These are phyloP conservation scores for Chrysopa pallens DNA, from an alignment of 1,140 invertebrate species.

Conservation along the genomic window DNA sequence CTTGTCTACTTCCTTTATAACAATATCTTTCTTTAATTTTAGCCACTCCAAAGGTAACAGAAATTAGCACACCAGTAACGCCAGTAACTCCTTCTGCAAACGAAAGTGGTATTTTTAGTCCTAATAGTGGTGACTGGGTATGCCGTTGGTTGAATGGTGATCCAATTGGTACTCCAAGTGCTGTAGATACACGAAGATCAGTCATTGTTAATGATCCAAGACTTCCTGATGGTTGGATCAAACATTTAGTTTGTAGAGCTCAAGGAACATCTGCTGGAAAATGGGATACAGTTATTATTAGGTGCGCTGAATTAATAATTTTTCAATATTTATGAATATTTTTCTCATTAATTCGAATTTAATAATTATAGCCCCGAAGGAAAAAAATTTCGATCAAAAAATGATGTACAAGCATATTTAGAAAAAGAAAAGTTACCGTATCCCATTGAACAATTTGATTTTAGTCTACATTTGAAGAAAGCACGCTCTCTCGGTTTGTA, in stretches of 20 bases:
- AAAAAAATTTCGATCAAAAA: constrained; percentile 36
- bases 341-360: constrained; percentile 2
- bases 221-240: constrained; percentile 52
- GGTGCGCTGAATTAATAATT: constrained; percentile 24
- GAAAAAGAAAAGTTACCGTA: constrained; percentile 27
- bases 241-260: constrained; percentile 50
- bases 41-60: constrained; percentile 5
- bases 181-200: constrained; percentile 30
- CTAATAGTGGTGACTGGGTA: constrained; percentile 28
- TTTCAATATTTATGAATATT: neutral
- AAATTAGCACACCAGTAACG: constrained; percentile 9
- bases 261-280: constrained; percentile 50
- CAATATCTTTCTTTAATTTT: neutral
- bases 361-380: constrained; percentile 32
- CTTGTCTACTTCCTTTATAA: too few relatives aligned
- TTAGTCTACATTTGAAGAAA: constrained; percentile 33
- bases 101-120: constrained; percentile 7
- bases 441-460: constrained; percentile 36
- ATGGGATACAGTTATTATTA: constrained; percentile 60
- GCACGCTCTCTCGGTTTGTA: constrained; percentile 32
- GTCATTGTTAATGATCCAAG: constrained; percentile 51
- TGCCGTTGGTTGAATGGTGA: constrained; percentile 41
- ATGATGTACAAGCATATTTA: constrained; percentile 35
- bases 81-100: constrained; percentile 2
- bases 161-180: constrained; percentile 33